A percentile compares a stretch with the other conserved stretches of the same genome.
These are phyloP conservation scores for Mycteria americana DNA, from an alignment of 2,797 vertebrate genomes.

Conservation along the genomic window DNA sequence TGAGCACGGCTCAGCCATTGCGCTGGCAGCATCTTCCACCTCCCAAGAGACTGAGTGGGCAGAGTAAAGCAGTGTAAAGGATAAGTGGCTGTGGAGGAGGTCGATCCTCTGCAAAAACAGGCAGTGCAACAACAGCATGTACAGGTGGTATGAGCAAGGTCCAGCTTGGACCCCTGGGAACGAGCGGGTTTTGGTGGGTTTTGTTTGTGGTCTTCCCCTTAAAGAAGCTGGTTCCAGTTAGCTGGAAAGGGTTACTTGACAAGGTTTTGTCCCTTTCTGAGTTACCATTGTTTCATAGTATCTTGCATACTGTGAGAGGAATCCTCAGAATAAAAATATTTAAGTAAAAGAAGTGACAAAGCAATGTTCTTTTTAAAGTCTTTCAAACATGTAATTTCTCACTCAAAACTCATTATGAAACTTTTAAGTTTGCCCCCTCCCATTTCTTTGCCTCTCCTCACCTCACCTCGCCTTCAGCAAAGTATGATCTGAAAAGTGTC, in stretches of 20 bases:
- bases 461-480: not conserved
- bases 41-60: not conserved
- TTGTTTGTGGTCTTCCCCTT: not conserved
- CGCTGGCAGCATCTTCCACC: not conserved
- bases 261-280: not conserved
- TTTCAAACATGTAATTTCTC: not conserved
- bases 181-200: fast-evolving
- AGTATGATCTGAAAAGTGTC: not conserved
- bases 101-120: not conserved
- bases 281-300: not conserved
- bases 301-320: not conserved
- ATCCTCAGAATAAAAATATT: not conserved
- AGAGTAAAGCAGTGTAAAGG: not conserved
- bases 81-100: not conserved
- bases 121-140: not conserved
- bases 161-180: not conserved
- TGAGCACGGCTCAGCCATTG: not conserved
- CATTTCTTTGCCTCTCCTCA: not conserved
- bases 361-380: not conserved
- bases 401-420: not conserved
- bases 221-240: not conserved
- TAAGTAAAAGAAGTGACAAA: not conserved
- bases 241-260: not conserved
- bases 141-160: not conserved
- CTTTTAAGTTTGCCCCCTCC: not conserved